Conservation (phyloP, 2,888 invertebrate genomes). For the Gymnoscelis rufifasciata region DNA sequence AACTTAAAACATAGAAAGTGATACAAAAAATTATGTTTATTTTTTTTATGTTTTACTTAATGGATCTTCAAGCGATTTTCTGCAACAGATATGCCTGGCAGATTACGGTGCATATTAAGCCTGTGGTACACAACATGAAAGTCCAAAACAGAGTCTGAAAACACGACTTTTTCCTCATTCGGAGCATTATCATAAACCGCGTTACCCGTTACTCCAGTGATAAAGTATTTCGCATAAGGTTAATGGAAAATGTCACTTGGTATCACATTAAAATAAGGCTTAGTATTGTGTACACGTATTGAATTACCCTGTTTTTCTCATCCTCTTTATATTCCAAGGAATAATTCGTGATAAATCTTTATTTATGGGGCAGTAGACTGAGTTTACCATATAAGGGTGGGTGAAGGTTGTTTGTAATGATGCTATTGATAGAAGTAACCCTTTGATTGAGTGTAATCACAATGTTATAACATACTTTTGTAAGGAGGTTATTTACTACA, state of each 20-base stretch:
- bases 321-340: conserved; percentile 26
- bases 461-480: too few species aligned
- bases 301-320: conserved; percentile 29
- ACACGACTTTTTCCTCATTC: neutral
- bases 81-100: too few species aligned
- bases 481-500: too few species aligned
- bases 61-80: too few species aligned
- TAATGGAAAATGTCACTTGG: conserved; percentile 18
- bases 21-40: too few species aligned
- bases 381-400: conserved; percentile 5
- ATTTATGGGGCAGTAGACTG: conserved; percentile 19
- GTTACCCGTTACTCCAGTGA: conserved; percentile 8
- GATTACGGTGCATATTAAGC: too few species aligned
- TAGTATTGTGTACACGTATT: conserved; percentile 27
- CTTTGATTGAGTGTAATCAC: too few species aligned
- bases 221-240: conserved; percentile 12
- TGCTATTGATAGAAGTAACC: neutral
- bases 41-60: too few species aligned
- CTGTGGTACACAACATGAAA: too few species aligned
- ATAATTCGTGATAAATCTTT: conserved; percentile 31
- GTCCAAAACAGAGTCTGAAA: neutral
- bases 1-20: too few species aligned
- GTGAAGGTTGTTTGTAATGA: neutral
- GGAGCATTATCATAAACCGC: conserved; percentile 5
- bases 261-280: conserved; percentile 22